A percentile compares a stretch with the other conserved stretches of the same genome.
phyloP scores from a whole-genome alignment of 1,140 invertebrate genomes.

The Drosophila tropicalis region DNA sequence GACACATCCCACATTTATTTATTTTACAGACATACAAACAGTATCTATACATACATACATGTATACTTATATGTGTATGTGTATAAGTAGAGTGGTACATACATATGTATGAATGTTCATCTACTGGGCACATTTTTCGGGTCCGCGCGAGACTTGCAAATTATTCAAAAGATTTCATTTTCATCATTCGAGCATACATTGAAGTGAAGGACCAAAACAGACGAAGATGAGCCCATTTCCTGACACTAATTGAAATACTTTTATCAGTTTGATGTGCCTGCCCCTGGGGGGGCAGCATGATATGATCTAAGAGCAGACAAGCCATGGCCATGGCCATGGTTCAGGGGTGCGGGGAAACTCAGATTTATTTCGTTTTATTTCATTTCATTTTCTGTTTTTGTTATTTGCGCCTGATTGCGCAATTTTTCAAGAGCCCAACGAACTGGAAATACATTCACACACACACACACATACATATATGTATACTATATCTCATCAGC shows the following conservation, averaged over 20 bases:
- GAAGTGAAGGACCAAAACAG: not conserved
- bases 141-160: conserved; percentile 59
- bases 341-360: too few relatives aligned
- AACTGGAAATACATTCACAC: conserved; percentile 45
- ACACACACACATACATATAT: too few relatives aligned
- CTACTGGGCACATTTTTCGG: conserved; percentile 34
- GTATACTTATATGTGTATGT: conserved; percentile 11
- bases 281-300: conserved; percentile 32
- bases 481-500: not conserved
- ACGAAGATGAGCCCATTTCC: conserved; percentile 51
- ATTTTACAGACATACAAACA: conserved; percentile 7
- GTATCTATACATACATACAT: conserved; percentile 22
- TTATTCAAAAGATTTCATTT: conserved; percentile 65
- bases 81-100: not conserved
- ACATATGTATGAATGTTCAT: conserved; percentile 27
- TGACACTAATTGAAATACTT: conserved; percentile 79
- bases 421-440: conserved; percentile 58
- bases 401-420: conserved; percentile 76
- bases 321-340: too few relatives aligned
- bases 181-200: conserved; percentile 45
- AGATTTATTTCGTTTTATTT: conserved; percentile 49
- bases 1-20: conserved; percentile 51
- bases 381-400: conserved; percentile 59
- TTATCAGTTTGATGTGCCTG: conserved; percentile 60
- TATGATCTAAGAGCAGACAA: too few relatives aligned